Percentiles rank a stretch among this genome's conserved stretches.
These are phyloP conservation scores for Phenganax stokvisi DNA, from an alignment of 92 coral and sea anemone genomes.

Conservation along the genomic window DNA sequence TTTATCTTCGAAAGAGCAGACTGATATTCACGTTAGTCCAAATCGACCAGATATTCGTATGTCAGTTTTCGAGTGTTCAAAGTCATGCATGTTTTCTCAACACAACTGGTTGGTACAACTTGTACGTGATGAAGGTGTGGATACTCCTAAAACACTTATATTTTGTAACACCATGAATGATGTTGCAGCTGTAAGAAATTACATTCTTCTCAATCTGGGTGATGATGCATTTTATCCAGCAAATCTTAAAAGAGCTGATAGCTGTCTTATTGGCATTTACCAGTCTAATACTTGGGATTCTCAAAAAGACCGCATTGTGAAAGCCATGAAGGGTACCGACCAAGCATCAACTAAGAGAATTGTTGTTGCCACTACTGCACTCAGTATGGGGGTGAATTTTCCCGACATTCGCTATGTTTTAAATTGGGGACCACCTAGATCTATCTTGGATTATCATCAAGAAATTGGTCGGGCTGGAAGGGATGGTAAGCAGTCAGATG, in stretches of 20 bases:
- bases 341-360: constrained; percentile 9
- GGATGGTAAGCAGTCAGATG: constrained; percentile 16
- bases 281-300: constrained; percentile 18
- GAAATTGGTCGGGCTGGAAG: constrained; percentile 35
- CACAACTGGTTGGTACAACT: constrained; percentile 41
- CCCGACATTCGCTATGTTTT: constrained; percentile 23
- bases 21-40: constrained; percentile 39
- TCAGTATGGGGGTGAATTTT: constrained; percentile 34
- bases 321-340: not conserved
- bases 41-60: constrained; percentile 23
- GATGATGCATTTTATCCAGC: not conserved
- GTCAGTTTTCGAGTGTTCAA: constrained; percentile 9
- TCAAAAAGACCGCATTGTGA: constrained; percentile 5
- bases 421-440: constrained; percentile 32
- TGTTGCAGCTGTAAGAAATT: constrained; percentile 3
- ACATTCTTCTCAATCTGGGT: not conserved
- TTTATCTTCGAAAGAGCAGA: not conserved
- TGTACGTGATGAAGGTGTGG: constrained; percentile 21
- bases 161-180: constrained; percentile 37
- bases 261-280: constrained; percentile 19
- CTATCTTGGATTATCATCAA: constrained; percentile 2
- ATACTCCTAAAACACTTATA: constrained; percentile 31
- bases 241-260: not conserved
- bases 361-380: constrained; percentile 23
- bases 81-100: constrained; percentile 6